These are phyloP conservation scores for Typhlomys cinereus DNA, from an alignment of 2,113 vertebrate species.

Conservation along the genomic window DNA sequence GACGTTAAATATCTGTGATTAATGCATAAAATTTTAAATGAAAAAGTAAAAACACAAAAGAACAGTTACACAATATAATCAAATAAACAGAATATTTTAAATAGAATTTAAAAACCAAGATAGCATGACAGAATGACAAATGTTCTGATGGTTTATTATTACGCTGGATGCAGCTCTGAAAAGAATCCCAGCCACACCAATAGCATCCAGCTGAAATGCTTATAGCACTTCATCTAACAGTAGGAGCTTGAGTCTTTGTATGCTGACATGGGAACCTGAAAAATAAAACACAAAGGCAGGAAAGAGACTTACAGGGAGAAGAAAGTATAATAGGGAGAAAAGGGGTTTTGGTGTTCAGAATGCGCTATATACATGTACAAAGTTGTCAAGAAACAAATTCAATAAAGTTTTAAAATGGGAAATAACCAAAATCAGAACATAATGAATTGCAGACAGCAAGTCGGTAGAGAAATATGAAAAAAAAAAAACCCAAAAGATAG, in stretches of 20 bases:
- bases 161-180: neutral
- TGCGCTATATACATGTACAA: neutral
- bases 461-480: neutral
- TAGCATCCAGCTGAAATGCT: neutral
- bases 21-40: neutral
- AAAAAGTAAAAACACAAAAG: neutral
- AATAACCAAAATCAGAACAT: neutral
- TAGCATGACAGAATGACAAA: neutral
- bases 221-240: neutral
- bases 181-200: neutral
- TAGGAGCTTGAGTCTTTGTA: neutral
- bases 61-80: neutral
- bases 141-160: neutral
- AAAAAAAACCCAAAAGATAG: neutral
- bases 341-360: no score
- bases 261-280: neutral
- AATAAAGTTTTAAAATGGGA: neutral
- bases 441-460: neutral
- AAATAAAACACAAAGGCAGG: neutral
- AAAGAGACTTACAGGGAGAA: neutral
- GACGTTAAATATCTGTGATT: neutral
- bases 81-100: neutral
- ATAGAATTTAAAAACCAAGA: neutral
- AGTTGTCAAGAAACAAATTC: neutral
- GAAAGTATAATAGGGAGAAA: no score